phyloP scores from a whole-genome alignment of 2,113 vertebrate species.

The Ranitomeya imitator region DNA sequence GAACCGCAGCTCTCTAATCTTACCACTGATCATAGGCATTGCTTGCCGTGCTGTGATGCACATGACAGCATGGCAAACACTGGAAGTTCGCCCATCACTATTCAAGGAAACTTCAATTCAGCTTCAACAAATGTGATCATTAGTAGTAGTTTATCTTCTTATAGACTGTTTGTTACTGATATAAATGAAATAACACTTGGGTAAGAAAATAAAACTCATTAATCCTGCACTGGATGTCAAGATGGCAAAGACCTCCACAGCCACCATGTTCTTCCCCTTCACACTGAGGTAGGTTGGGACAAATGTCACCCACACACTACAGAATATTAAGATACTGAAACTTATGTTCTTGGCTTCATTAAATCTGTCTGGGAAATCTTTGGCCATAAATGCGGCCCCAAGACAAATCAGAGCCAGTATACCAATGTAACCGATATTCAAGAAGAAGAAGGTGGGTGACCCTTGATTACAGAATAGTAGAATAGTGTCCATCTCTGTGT shows the following conservation, averaged over 20 bases:
- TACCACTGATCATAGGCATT: too few species aligned
- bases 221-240: conserved; percentile 1
- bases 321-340: neutral
- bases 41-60: too few species aligned
- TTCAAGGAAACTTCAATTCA: too few species aligned
- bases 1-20: too few species aligned
- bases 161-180: neutral
- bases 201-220: neutral
- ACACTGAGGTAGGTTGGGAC: neutral
- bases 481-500: neutral
- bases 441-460: neutral
- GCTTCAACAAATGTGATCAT: too few species aligned
- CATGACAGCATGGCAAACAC: too few species aligned
- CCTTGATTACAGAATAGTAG: neutral
- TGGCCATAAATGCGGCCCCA: neutral
- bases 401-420: conserved; percentile 1
- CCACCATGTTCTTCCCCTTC: conserved; percentile 24
- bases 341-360: conserved; percentile 23
- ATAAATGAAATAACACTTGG: conserved; percentile 9
- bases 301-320: neutral
- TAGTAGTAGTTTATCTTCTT: neutral
- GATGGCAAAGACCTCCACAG: conserved; percentile 23
- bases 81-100: too few species aligned
- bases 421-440: neutral
- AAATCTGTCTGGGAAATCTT: conserved; percentile 1